Evolutionary conservation across 2,888 invertebrate genomes (phyloP).

Genomic region (Ophion ellenae): DNA sequence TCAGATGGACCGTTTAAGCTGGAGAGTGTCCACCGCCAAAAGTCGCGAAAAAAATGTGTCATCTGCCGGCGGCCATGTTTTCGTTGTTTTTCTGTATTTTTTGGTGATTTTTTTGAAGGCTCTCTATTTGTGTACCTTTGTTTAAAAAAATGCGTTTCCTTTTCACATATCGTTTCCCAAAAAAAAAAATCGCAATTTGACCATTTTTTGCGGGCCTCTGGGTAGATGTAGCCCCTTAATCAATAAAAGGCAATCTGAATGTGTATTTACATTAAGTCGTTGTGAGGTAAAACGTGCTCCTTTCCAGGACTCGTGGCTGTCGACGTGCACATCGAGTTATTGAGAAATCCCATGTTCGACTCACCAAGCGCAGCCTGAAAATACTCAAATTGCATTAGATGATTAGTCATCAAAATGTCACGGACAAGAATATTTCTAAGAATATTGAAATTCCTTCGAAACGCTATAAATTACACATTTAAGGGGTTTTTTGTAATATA

Average conservation of each 20-base stretch:
- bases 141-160: too few species aligned
- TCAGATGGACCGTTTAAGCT: too few species aligned
- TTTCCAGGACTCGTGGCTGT: constrained; percentile 84
- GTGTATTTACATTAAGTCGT: constrained; percentile 80
- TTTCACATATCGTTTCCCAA: too few species aligned
- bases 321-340: constrained; percentile 83
- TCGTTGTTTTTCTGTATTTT: too few species aligned
- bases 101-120: too few species aligned
- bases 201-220: too few species aligned
- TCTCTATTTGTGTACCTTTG: too few species aligned
- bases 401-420: constrained; percentile 72
- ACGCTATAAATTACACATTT: not conserved
- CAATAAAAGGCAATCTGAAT: not conserved
- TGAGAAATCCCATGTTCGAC: constrained; percentile 85
- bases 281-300: constrained; percentile 81
- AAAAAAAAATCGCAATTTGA: too few species aligned
- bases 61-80: too few species aligned
- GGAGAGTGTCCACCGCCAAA: too few species aligned
- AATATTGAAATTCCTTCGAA: constrained; percentile 13
- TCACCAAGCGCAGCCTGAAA: constrained; percentile 86
- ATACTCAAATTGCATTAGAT: constrained; percentile 83
- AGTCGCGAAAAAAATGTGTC: too few species aligned
- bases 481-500: not conserved
- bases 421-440: constrained; percentile 2
- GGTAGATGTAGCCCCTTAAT: not conserved